These are phyloP conservation scores for Clarias batrachus DNA, from an alignment of 2,113 vertebrate genomes.

Conservation along the genomic window DNA sequence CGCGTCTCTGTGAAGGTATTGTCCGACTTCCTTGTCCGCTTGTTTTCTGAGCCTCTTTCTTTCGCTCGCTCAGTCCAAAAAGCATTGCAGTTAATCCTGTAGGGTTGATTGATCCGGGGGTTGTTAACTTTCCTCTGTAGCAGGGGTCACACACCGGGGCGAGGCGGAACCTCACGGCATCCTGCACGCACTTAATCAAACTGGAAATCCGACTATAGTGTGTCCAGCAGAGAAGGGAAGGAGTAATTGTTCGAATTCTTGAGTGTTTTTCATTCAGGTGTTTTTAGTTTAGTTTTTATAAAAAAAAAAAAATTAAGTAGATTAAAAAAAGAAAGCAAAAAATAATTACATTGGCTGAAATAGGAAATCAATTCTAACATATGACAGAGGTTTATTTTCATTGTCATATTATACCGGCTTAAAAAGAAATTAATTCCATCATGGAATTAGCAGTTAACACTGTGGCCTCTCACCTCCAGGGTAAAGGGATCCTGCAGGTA, in stretches of 20 bases:
- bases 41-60: constrained; percentile 25
- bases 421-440: too few species aligned
- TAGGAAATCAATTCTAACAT: neutral
- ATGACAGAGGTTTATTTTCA: too few species aligned
- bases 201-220: constrained; percentile 34
- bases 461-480: too few species aligned
- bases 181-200: constrained; percentile 34
- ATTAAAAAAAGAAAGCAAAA: neutral
- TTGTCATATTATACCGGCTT: too few species aligned
- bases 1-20: constrained; percentile 37
- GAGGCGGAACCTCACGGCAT: neutral
- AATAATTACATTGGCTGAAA: neutral
- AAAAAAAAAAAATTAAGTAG: neutral
- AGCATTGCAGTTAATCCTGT: constrained; percentile 28
- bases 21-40: constrained; percentile 39
- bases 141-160: constrained; percentile 34
- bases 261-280: neutral
- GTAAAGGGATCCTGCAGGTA: too few species aligned
- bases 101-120: constrained; percentile 43
- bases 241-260: neutral
- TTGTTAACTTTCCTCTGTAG: constrained; percentile 41
- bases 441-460: too few species aligned
- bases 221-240: neutral
- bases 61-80: constrained; percentile 1
- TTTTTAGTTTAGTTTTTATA: neutral